Evolutionary conservation across 2,888 invertebrate species (phyloP).

Genomic region (Diarsia dahlii): DNA sequence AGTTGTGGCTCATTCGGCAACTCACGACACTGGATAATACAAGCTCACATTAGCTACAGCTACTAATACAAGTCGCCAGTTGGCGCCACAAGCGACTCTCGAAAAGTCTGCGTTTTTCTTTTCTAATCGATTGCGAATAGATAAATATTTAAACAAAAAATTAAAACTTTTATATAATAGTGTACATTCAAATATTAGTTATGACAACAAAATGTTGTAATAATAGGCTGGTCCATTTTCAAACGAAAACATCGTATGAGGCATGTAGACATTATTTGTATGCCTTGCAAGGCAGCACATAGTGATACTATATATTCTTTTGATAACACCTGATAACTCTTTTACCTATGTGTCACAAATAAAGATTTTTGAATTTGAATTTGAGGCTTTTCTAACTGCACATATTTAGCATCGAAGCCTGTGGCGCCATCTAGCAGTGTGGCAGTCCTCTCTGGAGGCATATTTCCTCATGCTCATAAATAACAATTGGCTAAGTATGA

Average conservation of each 20-base stretch:
- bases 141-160: neutral
- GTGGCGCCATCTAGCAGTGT: constrained; percentile 40
- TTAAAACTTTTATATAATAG: no score
- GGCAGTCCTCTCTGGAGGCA: neutral
- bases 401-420: neutral
- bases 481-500: constrained; percentile 41
- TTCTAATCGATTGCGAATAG: neutral
- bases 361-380: no score
- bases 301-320: no score
- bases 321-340: no score
- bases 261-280: no score
- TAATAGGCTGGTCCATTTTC: neutral
- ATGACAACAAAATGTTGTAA: neutral
- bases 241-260: neutral
- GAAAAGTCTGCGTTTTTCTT: neutral
- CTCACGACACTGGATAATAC: constrained; percentile 79
- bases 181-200: neutral
- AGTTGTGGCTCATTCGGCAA: constrained; percentile 80
- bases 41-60: constrained; percentile 5
- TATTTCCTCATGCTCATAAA: constrained; percentile 38
- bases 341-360: no score
- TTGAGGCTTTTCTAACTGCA: no score
- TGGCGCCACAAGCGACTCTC: constrained; percentile 34
- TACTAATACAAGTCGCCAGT: constrained; percentile 12
- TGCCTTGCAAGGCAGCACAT: no score